These are phyloP conservation scores for Vulpes lagopus DNA, from an alignment of 2,113 vertebrate genomes.

Conservation along the genomic window DNA sequence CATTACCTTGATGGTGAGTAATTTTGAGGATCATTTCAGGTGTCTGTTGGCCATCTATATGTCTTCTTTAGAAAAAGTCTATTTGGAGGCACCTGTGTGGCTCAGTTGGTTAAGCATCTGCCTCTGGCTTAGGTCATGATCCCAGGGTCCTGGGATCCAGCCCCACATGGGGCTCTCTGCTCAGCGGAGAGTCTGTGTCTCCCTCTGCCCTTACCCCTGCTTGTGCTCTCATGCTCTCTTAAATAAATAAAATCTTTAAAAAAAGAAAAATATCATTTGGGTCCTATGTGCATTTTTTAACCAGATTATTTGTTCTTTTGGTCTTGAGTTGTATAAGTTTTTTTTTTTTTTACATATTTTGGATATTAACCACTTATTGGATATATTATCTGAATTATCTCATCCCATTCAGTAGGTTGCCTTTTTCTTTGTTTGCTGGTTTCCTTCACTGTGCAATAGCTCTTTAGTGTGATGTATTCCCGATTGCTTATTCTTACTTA, in stretches of 20 bases:
- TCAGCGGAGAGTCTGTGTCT: no score
- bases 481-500: background rate
- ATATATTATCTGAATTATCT: background rate
- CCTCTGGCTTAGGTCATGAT: no score
- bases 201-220: no score
- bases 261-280: no score
- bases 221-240: no score
- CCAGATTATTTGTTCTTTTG: background rate
- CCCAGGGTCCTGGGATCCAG: no score
- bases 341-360: background rate
- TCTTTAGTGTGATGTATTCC: background rate
- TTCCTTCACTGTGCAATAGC: background rate
- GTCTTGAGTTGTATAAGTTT: background rate
- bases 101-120: no score
- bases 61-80: background rate
- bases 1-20: background rate
- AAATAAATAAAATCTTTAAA: no score
- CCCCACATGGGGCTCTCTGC: no score
- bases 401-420: background rate
- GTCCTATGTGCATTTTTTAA: background rate
- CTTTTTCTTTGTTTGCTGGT: background rate
- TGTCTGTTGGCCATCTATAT: background rate
- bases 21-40: background rate
- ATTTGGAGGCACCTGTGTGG: background rate
- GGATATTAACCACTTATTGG: background rate